Evolutionary conservation across 2,888 invertebrate genomes (phyloP).

Genomic region (Augochlorella aurata): DNA sequence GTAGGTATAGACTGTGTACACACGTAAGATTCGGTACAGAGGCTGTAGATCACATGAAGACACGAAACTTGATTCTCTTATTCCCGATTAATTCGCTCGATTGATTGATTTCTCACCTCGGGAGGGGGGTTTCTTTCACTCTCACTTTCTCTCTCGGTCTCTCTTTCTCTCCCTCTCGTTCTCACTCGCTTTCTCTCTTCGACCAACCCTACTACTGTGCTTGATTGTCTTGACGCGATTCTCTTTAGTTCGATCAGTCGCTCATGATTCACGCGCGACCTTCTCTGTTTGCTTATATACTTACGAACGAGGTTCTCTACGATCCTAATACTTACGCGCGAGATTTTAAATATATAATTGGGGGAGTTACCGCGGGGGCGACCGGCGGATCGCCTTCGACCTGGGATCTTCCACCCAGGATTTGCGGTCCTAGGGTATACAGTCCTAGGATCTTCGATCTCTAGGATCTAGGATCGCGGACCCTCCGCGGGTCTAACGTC

Average conservation of each 20-base stretch:
- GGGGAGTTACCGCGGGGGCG: neutral
- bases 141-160: conserved; percentile 11
- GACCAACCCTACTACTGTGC: conserved; percentile 74
- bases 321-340: neutral
- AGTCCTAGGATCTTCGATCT: neutral
- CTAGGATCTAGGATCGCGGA: too few species aligned
- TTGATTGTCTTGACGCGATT: conserved; percentile 81
- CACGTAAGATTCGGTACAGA: conserved; percentile 62
- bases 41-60: conserved; percentile 71
- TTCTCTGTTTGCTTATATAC: conserved; percentile 37
- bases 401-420: neutral
- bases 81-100: neutral
- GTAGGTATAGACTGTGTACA: conserved; percentile 66
- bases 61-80: conserved; percentile 48
- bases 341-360: neutral
- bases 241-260: conserved; percentile 68
- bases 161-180: conserved; percentile 37
- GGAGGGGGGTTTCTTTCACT: conserved; percentile 14
- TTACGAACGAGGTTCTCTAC: neutral
- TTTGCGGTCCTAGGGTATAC: neutral
- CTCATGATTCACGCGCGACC: conserved; percentile 53
- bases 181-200: conserved; percentile 28
- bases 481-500: neutral
- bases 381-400: neutral
- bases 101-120: neutral